Evolutionary conservation across 1,140 invertebrate species (phyloP).

Genomic region (Acromyrmex charruanus): DNA sequence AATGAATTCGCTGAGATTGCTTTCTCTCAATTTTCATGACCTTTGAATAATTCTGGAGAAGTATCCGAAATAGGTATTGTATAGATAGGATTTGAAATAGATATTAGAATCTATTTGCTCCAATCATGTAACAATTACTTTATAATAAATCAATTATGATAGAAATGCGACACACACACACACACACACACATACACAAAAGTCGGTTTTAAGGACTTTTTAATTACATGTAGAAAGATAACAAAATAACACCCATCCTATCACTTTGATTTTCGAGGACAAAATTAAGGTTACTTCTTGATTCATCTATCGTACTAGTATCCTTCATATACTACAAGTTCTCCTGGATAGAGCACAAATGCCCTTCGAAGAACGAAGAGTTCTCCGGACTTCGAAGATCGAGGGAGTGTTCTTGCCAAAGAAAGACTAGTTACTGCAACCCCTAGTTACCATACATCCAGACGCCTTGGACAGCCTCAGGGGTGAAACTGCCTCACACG

Average conservation of each 20-base stretch:
- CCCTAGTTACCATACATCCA: conserved; percentile 34
- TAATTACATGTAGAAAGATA: no score
- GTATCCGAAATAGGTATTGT: background rate
- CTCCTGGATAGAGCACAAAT: background rate
- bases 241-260: no score
- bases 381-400: conserved; percentile 31
- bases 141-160: no score
- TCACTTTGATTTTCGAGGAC: no score
- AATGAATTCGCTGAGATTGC: background rate
- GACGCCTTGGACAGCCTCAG: conserved; percentile 26
- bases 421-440: conserved; percentile 43
- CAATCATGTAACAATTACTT: no score
- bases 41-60: background rate
- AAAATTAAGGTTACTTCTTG: no score
- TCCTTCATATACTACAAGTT: background rate
- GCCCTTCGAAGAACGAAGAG: conserved; percentile 10
- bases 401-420: conserved; percentile 14
- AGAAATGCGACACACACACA: no score
- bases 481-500: conserved; percentile 27
- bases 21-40: conserved; percentile 20
- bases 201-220: no score
- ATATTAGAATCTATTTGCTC: no score
- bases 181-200: no score
- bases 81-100: no score
- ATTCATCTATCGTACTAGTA: no score